Base-by-base conservation (phyloP, 2,797 vertebrate species). In the Anguilla obscura region DNA sequence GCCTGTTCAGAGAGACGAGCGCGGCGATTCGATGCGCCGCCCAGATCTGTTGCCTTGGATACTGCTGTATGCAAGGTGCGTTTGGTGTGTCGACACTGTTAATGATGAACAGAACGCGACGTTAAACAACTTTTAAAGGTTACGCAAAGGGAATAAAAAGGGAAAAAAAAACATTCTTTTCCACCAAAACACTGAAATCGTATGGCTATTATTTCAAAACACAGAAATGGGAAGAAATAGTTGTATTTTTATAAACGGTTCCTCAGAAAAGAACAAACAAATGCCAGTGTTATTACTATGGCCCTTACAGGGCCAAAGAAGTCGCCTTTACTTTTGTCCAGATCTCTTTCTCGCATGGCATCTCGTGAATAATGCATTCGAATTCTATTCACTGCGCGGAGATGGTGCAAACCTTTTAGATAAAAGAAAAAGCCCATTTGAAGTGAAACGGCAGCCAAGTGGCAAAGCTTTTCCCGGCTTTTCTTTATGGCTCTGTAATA, bases 21-120 rank as follows among this genome's bases (percentile, higher is more conserved):
- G 0, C 48, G 40, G 21, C 21, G 21, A 80, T 80, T 7, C n/a
- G 36, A 24, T 6, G 36, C n/a, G n/a, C 36, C 9, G 14, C 21
- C 16, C 36, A 48, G 76, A 48, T 80, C 40, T n/a, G 76, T 80
- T 80, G 36, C 40, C 76, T 80, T 80, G 76, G 76, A 50, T 48
- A 50, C 76, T 24, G 36, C 36, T 2, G 36, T 36, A 5, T 52
- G 80, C 10, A 8, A 83, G 80, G 80, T 10, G 82, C 12, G 12
- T 76, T 16, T 16, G 71, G 40, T 76, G 30, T 80, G 18, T 48
- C 48, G 27, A 2, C 18, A 1, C n/a, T 66, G n/a, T 80, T 16
- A 79, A 36, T 6, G 33, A 40, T 16, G 33, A 5, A 36, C 30
- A 36, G 10, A 66, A 40, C 74, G 40, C 21, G 16, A 36, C 14